phyloP scores from a whole-genome alignment of 2,797 vertebrate species.

The Limnodromus scolopaceus region DNA sequence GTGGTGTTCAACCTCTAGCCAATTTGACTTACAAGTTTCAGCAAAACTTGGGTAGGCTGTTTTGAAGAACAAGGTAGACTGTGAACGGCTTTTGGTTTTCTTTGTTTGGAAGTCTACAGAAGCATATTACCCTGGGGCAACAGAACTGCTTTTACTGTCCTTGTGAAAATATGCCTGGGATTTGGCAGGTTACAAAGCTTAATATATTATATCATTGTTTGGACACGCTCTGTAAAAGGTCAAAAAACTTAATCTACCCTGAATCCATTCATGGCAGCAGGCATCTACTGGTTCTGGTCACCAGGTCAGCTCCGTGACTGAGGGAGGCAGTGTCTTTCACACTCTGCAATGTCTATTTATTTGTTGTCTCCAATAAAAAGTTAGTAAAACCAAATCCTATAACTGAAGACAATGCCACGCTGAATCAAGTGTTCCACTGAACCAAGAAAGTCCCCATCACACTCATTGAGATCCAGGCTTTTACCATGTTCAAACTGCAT shows the following conservation, averaged over 20 bases:
- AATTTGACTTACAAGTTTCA: background rate
- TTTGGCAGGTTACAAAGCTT: conserved; percentile 22
- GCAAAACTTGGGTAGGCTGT: background rate
- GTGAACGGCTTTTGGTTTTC: background rate
- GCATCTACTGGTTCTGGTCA: background rate
- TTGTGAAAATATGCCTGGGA: conserved; percentile 31
- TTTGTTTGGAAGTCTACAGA: background rate
- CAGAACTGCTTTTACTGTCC: conserved; percentile 14
- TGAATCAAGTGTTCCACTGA: background rate
- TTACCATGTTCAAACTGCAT: background rate
- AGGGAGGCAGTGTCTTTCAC: background rate
- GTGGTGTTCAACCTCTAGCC: background rate
- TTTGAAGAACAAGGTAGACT: conserved; percentile 25
- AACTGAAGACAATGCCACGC: background rate
- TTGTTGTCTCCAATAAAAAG: background rate
- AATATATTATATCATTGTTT: background rate
- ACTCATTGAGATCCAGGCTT: background rate
- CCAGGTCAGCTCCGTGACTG: background rate
- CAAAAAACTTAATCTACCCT: background rate
- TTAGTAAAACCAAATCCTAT: background rate
- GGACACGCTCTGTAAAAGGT: background rate
- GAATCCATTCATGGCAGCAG: background rate
- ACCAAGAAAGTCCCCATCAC: background rate
- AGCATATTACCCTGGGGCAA: background rate
- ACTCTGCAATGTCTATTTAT: background rate